A percentile compares a stretch with the other conserved stretches of the same genome.
phyloP scores from a whole-genome alignment of 2,113 vertebrate genomes.

The Hucho hucho region DNA sequence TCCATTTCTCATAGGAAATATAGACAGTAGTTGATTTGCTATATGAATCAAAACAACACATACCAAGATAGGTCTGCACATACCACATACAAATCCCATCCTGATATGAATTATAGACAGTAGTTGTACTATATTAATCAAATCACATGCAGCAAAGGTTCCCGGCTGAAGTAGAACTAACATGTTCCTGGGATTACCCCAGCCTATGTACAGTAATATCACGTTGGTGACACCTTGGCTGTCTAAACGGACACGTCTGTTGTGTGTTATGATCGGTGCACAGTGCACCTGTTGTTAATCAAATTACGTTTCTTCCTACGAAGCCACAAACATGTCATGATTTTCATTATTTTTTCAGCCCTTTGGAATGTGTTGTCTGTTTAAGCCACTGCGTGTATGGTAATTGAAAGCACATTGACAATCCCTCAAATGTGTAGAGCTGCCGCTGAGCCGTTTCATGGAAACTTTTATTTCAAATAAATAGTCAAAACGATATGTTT shows the following conservation, averaged over 20 bases:
- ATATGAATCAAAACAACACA: slow-evolving; percentile 7
- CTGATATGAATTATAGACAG: too few species aligned
- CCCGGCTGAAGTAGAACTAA: not conserved
- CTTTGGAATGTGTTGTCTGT: slow-evolving; percentile 33
- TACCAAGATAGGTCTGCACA: not conserved
- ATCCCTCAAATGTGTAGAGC: slow-evolving; percentile 13
- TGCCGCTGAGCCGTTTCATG: slow-evolving; percentile 14
- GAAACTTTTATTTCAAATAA: slow-evolving; percentile 23
- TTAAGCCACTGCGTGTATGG: slow-evolving; percentile 22
- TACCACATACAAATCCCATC: too few species aligned
- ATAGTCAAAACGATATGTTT: slow-evolving; percentile 13
- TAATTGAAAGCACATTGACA: slow-evolving; percentile 46
- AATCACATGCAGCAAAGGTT: slow-evolving; percentile 12
- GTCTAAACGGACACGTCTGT: slow-evolving; percentile 31
- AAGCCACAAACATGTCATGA: slow-evolving; percentile 18
- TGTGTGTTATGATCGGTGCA: slow-evolving; percentile 37
- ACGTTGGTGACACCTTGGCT: slow-evolving; percentile 30
- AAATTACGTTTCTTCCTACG: slow-evolving; percentile 17
- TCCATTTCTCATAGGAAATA: not conserved
- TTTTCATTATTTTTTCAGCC: not conserved
- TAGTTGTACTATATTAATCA: slow-evolving; percentile 3
- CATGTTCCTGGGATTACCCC: not conserved
- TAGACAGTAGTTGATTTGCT: too few species aligned
- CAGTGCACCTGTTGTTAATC: slow-evolving; percentile 39
- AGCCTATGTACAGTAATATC: slow-evolving; percentile 23